Percentiles rank a stretch among this genome's conserved stretches.
These are phyloP conservation scores for Drosophila tropicalis DNA, from an alignment of 1,140 invertebrate genomes.

Conservation along the genomic window DNA sequence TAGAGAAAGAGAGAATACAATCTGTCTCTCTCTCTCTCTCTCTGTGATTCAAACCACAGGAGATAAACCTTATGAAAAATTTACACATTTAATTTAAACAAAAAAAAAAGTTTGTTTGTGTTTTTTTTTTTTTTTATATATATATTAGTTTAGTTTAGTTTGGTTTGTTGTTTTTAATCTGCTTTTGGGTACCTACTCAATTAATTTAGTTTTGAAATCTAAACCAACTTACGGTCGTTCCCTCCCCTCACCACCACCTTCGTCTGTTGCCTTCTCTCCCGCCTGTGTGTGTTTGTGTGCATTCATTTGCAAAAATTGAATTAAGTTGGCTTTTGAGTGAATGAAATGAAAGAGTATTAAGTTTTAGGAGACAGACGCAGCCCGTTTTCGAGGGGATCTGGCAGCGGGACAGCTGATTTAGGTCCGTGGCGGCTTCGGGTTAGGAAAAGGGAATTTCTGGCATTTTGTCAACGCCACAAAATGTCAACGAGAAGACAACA, in stretches of 20 bases:
- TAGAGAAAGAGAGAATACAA: background rate
- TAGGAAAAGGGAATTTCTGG: constrained; percentile 45
- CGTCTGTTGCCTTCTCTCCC: background rate
- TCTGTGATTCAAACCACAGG: background rate
- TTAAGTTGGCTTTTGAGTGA: constrained; percentile 64
- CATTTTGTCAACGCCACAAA: constrained; percentile 60
- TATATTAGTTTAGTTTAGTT: background rate
- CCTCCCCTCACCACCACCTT: background rate
- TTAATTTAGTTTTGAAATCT: constrained; percentile 51
- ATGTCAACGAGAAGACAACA: constrained; percentile 46
- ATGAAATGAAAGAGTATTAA: constrained; percentile 51
- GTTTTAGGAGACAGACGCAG: background rate
- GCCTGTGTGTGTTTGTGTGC: constrained; percentile 29
- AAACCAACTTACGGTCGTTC: constrained; percentile 14
- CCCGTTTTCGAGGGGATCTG: background rate
- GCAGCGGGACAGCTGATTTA: constrained; percentile 3
- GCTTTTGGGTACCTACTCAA: constrained; percentile 18
- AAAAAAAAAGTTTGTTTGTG: constrained; percentile 9
- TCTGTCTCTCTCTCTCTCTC: background rate
- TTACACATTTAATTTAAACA: constrained; percentile 6
- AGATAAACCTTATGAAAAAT: background rate
- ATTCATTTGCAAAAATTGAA: constrained; percentile 76
- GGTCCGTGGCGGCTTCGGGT: background rate
- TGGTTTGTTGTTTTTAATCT: constrained; percentile 16
- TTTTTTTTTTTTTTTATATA: background rate